These are phyloP conservation scores for Heliconius ethilla DNA, from an alignment of 2,888 invertebrate genomes.

Conservation along the genomic window DNA sequence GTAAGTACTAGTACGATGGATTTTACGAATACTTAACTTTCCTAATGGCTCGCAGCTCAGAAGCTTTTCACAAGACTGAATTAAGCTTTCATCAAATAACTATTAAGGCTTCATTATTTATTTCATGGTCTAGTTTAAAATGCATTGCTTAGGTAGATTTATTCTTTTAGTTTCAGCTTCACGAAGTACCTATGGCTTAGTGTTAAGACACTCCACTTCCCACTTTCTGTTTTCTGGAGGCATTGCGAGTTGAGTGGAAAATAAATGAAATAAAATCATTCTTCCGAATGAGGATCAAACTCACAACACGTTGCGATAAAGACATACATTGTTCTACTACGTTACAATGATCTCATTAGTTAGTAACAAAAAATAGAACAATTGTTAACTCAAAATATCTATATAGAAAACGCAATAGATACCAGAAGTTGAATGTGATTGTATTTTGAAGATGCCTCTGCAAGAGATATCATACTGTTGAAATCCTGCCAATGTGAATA, in stretches of 20 bases:
- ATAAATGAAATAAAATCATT: too few species aligned
- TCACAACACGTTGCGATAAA: too few species aligned
- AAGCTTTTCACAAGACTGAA: conserved; percentile 19
- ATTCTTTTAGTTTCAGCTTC: not conserved
- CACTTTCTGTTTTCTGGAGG: too few species aligned
- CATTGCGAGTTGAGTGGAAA: too few species aligned
- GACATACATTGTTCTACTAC: too few species aligned
- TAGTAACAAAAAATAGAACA: not conserved
- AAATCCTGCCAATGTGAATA: conserved; percentile 16
- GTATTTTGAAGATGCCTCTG: not conserved
- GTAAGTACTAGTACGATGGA: conserved; percentile 12
- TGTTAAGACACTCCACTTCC: too few species aligned
- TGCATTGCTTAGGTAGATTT: not conserved
- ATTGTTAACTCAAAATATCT: not conserved
- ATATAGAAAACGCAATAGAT: not conserved
- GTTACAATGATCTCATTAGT: too few species aligned
- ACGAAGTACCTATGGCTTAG: too few species aligned
- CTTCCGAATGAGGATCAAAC: too few species aligned
- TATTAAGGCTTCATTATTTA: conserved; percentile 17
- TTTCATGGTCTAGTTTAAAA: conserved; percentile 1
- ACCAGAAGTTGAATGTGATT: not conserved
- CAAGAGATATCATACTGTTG: conserved; percentile 1
- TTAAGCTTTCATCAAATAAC: conserved; percentile 18
- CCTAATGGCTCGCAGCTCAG: conserved; percentile 14
- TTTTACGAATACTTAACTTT: conserved; percentile 22